phyloP scores from a whole-genome alignment of 2,797 vertebrate species.

The Enoplosus armatus region DNA sequence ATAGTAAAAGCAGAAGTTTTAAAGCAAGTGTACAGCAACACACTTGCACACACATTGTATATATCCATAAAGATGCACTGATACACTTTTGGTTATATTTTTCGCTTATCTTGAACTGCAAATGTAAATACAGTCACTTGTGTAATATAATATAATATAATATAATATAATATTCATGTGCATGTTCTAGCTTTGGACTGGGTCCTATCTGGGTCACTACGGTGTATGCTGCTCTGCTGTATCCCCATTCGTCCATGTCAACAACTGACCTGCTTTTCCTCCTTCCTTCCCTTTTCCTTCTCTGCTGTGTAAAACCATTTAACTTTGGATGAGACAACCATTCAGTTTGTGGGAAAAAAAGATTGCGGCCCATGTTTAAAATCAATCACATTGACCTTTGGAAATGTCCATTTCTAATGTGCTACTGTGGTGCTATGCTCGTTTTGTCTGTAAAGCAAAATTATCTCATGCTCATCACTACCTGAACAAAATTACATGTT shows the following conservation, averaged over 20 bases:
- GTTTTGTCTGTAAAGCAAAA: constrained; percentile 52
- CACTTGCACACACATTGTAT: not conserved
- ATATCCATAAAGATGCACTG: not conserved
- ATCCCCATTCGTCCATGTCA: constrained; percentile 80
- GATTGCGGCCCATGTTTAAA: constrained; percentile 69
- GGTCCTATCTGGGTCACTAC: constrained; percentile 79
- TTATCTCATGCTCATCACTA: constrained; percentile 12
- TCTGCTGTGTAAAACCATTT: constrained; percentile 77
- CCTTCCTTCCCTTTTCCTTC: constrained; percentile 53
- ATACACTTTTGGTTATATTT: not conserved
- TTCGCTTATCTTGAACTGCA: not conserved
- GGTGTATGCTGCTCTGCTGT: constrained; percentile 58
- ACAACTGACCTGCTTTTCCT: constrained; percentile 82
- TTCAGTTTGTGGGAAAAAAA: constrained; percentile 63
- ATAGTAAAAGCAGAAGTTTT: not conserved
- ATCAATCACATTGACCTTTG: constrained; percentile 76
- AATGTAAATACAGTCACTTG: not conserved
- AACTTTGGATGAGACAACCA: constrained; percentile 75
- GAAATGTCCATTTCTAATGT: constrained; percentile 69
- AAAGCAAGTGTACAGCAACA: not conserved
- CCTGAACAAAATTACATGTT: not conserved
- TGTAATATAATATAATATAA: constrained; percentile 32
- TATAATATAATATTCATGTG: constrained; percentile 20
- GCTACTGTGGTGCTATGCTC: constrained; percentile 10
- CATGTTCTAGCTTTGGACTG: constrained; percentile 37